phyloP scores from a whole-genome alignment of 2,113 vertebrate species.

The Turdus rufiventris region DNA sequence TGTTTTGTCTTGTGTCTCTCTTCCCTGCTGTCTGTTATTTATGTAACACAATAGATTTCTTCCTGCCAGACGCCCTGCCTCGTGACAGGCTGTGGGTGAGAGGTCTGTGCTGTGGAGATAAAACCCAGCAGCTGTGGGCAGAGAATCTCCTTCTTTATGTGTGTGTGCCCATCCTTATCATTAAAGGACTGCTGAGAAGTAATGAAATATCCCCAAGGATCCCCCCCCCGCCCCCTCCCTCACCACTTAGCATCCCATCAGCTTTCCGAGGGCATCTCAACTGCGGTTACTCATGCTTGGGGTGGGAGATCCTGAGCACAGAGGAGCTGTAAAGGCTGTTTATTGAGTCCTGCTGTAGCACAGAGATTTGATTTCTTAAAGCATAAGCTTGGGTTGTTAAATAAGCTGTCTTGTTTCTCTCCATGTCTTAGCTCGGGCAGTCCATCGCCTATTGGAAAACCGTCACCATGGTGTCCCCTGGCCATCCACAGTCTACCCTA shows the following conservation, averaged over 20 bases:
- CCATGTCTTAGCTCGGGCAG: conserved; percentile 75
- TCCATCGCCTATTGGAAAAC: conserved; percentile 87
- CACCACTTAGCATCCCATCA: not conserved
- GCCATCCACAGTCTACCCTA: conserved; percentile 74
- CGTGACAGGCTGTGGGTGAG: conserved; percentile 37
- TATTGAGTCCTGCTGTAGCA: not conserved
- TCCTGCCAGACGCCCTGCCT: conserved; percentile 13
- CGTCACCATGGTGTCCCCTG: conserved; percentile 86
- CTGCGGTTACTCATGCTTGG: not conserved
- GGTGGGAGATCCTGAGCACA: not conserved
- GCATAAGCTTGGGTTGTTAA: not conserved
- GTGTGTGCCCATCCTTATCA: not conserved
- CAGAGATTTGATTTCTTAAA: not conserved
- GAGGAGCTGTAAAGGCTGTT: not conserved
- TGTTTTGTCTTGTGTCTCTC: conserved; percentile 44
- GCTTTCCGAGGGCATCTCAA: not conserved
- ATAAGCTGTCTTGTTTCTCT: not conserved
- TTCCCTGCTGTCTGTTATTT: conserved; percentile 25
- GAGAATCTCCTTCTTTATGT: not conserved
- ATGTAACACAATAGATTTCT: conserved; percentile 35
- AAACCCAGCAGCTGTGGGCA: conserved; percentile 9
- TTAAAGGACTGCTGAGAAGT: not conserved
- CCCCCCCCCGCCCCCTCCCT: not conserved
- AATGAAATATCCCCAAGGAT: not conserved
- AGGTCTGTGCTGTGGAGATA: conserved; percentile 27